Conservation (phyloP, 2,888 invertebrate species). For the Lumbricus terrestris region DNA sequence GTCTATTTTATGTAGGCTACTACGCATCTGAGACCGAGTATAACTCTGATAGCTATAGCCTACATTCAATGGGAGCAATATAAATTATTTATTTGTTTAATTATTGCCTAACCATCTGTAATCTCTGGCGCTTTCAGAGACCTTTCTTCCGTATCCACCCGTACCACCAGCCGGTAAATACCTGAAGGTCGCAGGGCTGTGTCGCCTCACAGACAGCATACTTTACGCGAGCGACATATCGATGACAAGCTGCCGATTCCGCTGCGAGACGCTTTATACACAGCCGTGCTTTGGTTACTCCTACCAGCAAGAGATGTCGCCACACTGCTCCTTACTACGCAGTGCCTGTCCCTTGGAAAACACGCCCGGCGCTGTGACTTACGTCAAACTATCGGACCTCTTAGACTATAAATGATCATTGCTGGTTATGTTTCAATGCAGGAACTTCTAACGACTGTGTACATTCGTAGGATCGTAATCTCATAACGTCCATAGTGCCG, state of each 20-base stretch:
- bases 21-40: too few relatives aligned
- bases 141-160: background rate
- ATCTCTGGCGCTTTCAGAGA: background rate
- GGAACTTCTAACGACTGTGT: too few relatives aligned
- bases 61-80: too few relatives aligned
- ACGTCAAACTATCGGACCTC: background rate
- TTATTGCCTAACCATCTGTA: too few relatives aligned
- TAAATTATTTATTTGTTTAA: too few relatives aligned
- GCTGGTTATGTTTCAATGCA: too few relatives aligned
- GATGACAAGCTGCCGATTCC: background rate
- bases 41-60: too few relatives aligned
- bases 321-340: background rate
- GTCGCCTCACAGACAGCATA: background rate
- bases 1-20: too few relatives aligned
- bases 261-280: background rate
- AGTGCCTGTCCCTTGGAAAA: background rate
- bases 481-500: too few relatives aligned
- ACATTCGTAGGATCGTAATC: too few relatives aligned
- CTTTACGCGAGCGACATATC: background rate
- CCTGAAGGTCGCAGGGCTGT: background rate
- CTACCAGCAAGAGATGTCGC: background rate
- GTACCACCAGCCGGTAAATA: background rate
- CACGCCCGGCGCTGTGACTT: background rate
- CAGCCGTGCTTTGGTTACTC: background rate
- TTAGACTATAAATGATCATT: too few relatives aligned